These are phyloP conservation scores for Scolopax mira DNA, from an alignment of 2,113 vertebrate genomes.

Conservation along the genomic window DNA sequence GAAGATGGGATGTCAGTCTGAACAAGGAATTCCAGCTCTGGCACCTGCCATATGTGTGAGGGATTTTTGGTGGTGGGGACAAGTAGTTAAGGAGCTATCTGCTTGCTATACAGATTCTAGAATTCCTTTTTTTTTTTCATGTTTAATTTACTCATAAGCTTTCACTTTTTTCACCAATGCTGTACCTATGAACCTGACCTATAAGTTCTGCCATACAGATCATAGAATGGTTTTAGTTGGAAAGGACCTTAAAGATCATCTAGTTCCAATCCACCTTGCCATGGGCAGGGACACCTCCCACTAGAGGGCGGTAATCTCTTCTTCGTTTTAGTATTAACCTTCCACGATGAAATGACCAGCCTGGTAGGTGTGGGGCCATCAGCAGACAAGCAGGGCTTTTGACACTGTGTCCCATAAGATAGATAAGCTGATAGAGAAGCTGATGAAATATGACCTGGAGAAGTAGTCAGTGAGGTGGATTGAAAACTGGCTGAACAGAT, in stretches of 20 bases:
- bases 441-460: neutral
- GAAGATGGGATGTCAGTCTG: neutral
- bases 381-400: neutral
- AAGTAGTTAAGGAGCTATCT: neutral
- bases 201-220: neutral
- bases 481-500: neutral
- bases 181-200: neutral
- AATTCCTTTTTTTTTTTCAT: neutral
- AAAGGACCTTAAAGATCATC: too few species aligned
- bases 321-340: neutral
- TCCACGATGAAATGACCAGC: neutral
- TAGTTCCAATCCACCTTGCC: too few species aligned
- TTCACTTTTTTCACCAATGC: neutral
- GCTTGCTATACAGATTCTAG: neutral
- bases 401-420: neutral
- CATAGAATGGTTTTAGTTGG: too few species aligned
- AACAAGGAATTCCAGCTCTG: neutral
- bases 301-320: neutral
- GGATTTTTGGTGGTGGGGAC: neutral
- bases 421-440: neutral
- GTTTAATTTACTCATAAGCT: neutral
- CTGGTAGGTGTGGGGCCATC: neutral
- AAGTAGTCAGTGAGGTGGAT: neutral
- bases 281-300: too few species aligned
- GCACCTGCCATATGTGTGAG: neutral